phyloP scores from a whole-genome alignment of 2,888 invertebrate species.

The Nomada ferruginata region DNA sequence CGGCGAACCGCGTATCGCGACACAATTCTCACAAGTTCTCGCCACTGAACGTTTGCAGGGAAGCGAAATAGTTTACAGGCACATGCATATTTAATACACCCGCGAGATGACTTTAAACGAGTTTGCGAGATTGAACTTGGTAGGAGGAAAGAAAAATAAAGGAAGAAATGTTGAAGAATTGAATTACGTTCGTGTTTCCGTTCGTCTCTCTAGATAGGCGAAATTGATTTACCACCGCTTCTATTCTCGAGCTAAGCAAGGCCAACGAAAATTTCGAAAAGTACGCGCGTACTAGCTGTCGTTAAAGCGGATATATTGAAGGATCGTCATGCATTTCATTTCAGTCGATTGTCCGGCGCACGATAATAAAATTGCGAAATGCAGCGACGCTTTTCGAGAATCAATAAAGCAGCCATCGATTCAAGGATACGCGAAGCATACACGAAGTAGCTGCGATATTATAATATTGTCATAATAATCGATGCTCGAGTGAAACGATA shows the following conservation, averaged over 20 bases:
- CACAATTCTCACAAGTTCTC: constrained; percentile 16
- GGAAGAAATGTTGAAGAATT: background rate
- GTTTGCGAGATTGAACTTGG: background rate
- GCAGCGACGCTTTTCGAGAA: background rate
- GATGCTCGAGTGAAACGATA: background rate
- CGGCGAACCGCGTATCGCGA: constrained; percentile 7
- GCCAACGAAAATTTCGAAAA: background rate
- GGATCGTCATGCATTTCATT: background rate
- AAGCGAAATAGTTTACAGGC: background rate
- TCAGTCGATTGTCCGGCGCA: background rate
- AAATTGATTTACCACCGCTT: constrained; percentile 9
- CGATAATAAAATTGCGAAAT: background rate
- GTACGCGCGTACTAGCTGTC: background rate
- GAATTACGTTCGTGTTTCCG: constrained; percentile 10
- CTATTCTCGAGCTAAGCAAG: background rate
- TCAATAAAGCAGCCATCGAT: background rate
- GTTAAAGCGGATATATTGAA: background rate
- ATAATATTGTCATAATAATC: background rate
- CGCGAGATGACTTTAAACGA: background rate
- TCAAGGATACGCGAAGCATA: background rate
- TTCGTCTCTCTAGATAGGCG: background rate
- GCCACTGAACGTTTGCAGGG: background rate
- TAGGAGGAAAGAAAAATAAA: too few species aligned
- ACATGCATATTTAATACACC: background rate
- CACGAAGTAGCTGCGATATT: background rate